Evolutionary conservation across 2,797 vertebrate genomes (phyloP), one percentile per base, ranked within the genome.

Genomic region (Sciurus vulgaris): DNA sequence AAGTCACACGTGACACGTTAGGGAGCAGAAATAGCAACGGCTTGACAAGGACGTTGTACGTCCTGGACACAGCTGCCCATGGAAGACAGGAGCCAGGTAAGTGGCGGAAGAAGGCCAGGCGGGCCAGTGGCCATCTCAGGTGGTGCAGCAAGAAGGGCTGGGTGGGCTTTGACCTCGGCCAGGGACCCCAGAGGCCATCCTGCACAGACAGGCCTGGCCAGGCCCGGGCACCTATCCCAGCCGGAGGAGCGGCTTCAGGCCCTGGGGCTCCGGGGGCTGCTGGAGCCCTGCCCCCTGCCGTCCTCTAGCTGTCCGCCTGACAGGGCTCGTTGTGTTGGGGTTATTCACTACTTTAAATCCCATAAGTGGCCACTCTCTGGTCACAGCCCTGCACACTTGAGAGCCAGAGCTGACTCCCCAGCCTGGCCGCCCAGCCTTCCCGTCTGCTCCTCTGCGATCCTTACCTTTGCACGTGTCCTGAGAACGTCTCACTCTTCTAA

Each of bases 1-100:
- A 13, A 59, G 51, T 56, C 13, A 6, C 2, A n/a, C 0, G 0
- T 12, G 3, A n/a, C 28, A 0, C 4, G 2, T 26, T 20, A 22
- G 44, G 35, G 15, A 3, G 15, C 3, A 22, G 82, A 26, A 54
- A 49, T 3, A 22, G 73, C 11, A 7, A 2, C 35, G 11, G 0
- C 1, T 38, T 5, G 1, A 17, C 8, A 7, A 59, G 51, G 12
- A 2, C 18, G 0, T 26, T 10, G 30, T 10, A 30, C 61, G 30
- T 49, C 26, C 59, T 54, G 28, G 69, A 33, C 1, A 1, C 13
- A 38, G 15, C 51, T 59, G 17, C 26, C 49, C 17, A n/a, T 5
- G 28, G 33, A 4, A 61, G 38, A 65, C 7, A 15, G 18, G 18
- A 15, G 7, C 7, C 56, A 59, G 56, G 56, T 24, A 24, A 56